These are phyloP conservation scores for Epizoanthus ramosus DNA, from an alignment of 92 coral and sea anemone genomes.

Conservation along the genomic window DNA sequence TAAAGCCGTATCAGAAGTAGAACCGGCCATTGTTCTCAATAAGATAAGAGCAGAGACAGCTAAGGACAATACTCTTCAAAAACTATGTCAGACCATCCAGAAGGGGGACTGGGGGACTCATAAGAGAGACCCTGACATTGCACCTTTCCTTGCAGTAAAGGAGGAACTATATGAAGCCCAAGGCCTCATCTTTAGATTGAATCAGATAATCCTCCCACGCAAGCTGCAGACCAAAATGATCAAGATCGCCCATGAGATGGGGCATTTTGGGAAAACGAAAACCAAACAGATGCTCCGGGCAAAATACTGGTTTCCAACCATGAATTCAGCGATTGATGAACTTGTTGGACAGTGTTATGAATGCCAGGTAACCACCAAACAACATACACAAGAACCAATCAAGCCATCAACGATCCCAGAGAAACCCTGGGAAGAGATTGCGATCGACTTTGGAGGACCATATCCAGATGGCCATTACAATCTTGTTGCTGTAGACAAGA, in stretches of 20 bases:
- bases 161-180: too few relatives aligned
- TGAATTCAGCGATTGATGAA: conserved; percentile 58
- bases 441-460: conserved; percentile 45
- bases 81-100: too few relatives aligned
- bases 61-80: conserved; percentile 12
- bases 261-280: conserved; percentile 68
- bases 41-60: conserved; percentile 50
- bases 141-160: too few relatives aligned
- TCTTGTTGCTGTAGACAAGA: conserved; percentile 43
- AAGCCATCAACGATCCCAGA: conserved; percentile 40
- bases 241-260: conserved; percentile 53
- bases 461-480: too few relatives aligned
- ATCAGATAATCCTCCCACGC: conserved; percentile 48
- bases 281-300: conserved; percentile 56
- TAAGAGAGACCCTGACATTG: too few relatives aligned
- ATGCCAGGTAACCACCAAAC: conserved; percentile 55
- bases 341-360: conserved; percentile 45
- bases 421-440: conserved; percentile 49
- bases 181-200: not conserved
- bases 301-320: conserved; percentile 62
- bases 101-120: too few relatives aligned
- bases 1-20: conserved; percentile 34
- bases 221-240: conserved; percentile 58
- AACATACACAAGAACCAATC: conserved; percentile 44
- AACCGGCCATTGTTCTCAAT: conserved; percentile 42